phyloP scores from a whole-genome alignment of 37 sponge, comb jelly and placozoan species.

The Oscarella lobularis region DNA sequence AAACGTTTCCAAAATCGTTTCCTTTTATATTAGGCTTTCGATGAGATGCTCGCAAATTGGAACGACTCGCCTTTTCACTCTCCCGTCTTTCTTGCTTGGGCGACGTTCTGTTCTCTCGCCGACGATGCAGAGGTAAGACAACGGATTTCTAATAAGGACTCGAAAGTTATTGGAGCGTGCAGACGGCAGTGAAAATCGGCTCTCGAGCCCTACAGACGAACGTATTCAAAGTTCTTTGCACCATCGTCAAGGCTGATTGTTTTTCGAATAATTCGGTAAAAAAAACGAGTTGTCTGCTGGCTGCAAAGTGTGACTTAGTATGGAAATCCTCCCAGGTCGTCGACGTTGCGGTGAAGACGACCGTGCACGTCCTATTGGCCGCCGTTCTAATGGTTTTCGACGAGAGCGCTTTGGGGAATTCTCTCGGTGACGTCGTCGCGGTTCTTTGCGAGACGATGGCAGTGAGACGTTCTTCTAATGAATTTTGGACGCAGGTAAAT shows the following conservation, averaged over 20 bases:
- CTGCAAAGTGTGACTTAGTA: too few relatives aligned
- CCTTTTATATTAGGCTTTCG: slow-evolving; percentile 19
- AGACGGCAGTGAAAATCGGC: not conserved
- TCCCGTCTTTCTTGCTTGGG: slow-evolving; percentile 41
- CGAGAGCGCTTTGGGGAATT: not conserved
- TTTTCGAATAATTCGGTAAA: too few relatives aligned
- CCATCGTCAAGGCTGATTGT: too few relatives aligned
- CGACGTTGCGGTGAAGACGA: not conserved
- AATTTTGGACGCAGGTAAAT: not conserved
- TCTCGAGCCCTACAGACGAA: not conserved
- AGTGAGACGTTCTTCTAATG: not conserved
- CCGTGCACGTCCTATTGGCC: not conserved
- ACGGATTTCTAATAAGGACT: too few relatives aligned
- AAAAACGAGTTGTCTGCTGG: too few relatives aligned
- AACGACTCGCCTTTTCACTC: slow-evolving; percentile 16
- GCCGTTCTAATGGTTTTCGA: not conserved
- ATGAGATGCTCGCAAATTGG: slow-evolving; percentile 16
- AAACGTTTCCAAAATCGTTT: too few relatives aligned
- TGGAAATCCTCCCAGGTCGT: not conserved
- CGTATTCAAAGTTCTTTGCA: too few relatives aligned
- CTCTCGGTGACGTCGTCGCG: not conserved
- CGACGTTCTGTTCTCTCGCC: slow-evolving; percentile 4
- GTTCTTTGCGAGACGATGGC: not conserved
- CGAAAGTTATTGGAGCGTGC: too few relatives aligned
- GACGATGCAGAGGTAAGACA: not conserved